Evolutionary conservation across 2,888 invertebrate species (phyloP).

Genomic region (Nezara viridula): DNA sequence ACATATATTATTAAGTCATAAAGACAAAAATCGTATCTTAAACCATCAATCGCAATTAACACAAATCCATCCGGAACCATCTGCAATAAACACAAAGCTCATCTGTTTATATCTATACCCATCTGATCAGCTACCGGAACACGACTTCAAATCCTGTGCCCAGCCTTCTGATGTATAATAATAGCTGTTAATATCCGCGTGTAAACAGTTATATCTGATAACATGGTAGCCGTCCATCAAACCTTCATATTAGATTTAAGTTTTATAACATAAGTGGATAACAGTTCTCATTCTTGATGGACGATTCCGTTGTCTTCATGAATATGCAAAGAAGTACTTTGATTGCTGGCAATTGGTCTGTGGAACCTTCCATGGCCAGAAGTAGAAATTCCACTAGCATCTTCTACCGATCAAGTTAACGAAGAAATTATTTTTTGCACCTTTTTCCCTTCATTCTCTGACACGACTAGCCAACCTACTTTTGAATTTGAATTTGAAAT

Average conservation of each 20-base stretch:
- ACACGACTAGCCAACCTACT: no score
- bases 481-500: no score
- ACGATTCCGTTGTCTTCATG: background rate
- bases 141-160: background rate
- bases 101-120: background rate
- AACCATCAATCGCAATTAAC: no score
- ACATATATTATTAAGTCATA: no score
- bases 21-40: no score
- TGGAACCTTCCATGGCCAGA: background rate
- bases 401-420: background rate
- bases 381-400: background rate
- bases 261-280: background rate
- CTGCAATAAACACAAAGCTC: background rate
- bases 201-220: background rate
- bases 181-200: background rate
- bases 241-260: background rate
- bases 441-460: no score
- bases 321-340: background rate
- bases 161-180: background rate
- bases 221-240: background rate
- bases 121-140: slow-evolving; percentile 21
- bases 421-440: no score
- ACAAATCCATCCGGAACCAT: background rate
- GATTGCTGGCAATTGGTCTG: background rate
- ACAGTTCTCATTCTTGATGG: background rate